These are phyloP conservation scores for Coecobrya sp. DNA, from an alignment of 2,888 invertebrate species.

Conservation along the genomic window DNA sequence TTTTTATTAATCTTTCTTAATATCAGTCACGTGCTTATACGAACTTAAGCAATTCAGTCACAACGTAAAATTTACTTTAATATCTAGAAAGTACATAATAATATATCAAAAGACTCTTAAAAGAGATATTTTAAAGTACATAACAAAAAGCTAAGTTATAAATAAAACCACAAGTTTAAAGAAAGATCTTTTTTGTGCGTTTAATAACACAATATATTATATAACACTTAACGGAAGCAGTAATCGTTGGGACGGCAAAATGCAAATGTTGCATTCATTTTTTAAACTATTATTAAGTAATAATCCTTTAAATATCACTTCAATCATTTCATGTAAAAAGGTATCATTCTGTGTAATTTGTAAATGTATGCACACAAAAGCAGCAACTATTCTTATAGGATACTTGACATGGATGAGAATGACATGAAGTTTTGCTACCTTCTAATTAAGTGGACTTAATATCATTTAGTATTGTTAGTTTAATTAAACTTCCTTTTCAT, in stretches of 20 bases:
- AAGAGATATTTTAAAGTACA: background rate
- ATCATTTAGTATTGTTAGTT: slow-evolving; percentile 35
- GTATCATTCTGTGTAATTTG: background rate
- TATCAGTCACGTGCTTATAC: slow-evolving; percentile 78
- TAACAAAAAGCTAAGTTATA: background rate
- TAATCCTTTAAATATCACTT: slow-evolving; percentile 44
- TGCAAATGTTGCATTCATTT: slow-evolving; percentile 46
- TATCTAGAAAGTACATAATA: background rate
- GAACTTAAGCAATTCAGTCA: slow-evolving; percentile 73
- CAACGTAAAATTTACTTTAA: slow-evolving; percentile 44
- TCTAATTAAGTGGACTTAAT: background rate
- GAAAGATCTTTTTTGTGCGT: background rate
- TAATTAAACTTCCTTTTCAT: background rate
- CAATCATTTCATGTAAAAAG: slow-evolving; percentile 43
- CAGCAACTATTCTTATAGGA: background rate
- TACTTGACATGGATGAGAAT: slow-evolving; percentile 42
- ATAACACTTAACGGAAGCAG: slow-evolving; percentile 3
- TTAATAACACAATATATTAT: background rate
- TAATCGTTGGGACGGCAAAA: slow-evolving; percentile 73
- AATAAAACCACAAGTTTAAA: background rate
- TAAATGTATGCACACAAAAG: slow-evolving; percentile 31
- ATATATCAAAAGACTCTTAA: background rate
- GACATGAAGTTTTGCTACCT: background rate
- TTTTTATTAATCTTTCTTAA: slow-evolving; percentile 47
- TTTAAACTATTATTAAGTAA: slow-evolving; percentile 10